Conservation (phyloP, 2,888 invertebrate genomes). For the Metopia argyrocephala region DNA sequence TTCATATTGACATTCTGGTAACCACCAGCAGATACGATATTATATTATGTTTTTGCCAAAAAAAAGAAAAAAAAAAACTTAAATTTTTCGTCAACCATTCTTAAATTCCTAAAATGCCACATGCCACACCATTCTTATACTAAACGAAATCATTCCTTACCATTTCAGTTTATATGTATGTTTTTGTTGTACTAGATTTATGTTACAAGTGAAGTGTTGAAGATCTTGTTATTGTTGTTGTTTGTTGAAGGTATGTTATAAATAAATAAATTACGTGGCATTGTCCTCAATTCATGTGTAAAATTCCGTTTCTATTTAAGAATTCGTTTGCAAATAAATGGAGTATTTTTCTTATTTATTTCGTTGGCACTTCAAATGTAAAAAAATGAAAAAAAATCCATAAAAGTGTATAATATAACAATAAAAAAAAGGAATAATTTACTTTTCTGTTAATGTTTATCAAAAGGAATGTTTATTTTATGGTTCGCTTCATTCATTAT, state of each 20-base stretch:
- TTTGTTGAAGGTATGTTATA: neutral
- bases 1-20: neutral
- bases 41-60: no score
- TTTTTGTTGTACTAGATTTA: neutral
- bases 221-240: neutral
- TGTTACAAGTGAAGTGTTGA: neutral
- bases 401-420: constrained; percentile 15
- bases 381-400: neutral
- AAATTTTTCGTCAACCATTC: neutral
- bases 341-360: neutral
- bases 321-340: neutral
- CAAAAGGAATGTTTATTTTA: constrained; percentile 34
- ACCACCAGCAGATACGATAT: no score
- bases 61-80: no score
- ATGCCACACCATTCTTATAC: no score
- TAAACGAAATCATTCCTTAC: no score
- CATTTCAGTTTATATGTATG: no score
- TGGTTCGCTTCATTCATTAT: constrained; percentile 34
- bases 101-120: neutral
- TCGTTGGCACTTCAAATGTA: no score
- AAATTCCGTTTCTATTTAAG: neutral
- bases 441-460: constrained; percentile 32
- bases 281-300: constrained; percentile 5
- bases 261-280: constrained; percentile 3
- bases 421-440: constrained; percentile 18